Conservation (phyloP, 2,113 vertebrate genomes). For the Erythrocebus patas region DNA sequence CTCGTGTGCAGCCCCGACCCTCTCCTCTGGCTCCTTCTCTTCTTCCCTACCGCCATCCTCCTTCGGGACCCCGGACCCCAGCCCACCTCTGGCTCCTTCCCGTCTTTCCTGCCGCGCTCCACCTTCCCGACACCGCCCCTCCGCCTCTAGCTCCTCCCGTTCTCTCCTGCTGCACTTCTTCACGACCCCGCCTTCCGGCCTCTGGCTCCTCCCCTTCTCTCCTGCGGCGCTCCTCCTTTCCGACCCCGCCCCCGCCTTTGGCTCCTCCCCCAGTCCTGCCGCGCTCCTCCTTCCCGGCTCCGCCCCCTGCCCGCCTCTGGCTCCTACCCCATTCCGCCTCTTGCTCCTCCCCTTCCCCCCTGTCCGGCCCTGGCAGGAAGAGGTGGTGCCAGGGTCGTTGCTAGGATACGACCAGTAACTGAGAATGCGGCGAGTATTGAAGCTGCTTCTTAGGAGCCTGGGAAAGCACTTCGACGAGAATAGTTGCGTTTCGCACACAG, state of each 20-base stretch:
- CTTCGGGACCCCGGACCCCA: background rate
- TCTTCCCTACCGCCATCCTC: background rate
- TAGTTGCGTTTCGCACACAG: background rate
- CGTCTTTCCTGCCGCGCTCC: accelerated
- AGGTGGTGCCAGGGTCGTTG: background rate
- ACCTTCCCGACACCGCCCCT: background rate
- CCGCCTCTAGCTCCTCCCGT: background rate
- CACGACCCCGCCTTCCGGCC: too few relatives aligned
- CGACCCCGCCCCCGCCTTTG: background rate
- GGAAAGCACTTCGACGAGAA: background rate
- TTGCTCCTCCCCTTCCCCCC: background rate
- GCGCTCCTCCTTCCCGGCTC: background rate
- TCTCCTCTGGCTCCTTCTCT: too few relatives aligned
- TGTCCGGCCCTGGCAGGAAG: background rate
- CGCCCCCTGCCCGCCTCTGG: accelerated
- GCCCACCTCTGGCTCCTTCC: background rate
- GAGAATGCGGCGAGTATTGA: accelerated
- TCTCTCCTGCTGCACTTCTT: background rate
- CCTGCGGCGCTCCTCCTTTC: too few relatives aligned
- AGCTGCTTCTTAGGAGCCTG: accelerated
- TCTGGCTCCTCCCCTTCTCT: background rate
- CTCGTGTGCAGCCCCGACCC: too few relatives aligned
- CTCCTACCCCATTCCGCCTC: accelerated
- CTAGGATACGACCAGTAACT: constrained; percentile 45
- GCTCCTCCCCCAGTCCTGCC: too few relatives aligned